These are phyloP conservation scores for Drosophila testacea DNA, from an alignment of 2,888 invertebrate genomes.

Conservation along the genomic window DNA sequence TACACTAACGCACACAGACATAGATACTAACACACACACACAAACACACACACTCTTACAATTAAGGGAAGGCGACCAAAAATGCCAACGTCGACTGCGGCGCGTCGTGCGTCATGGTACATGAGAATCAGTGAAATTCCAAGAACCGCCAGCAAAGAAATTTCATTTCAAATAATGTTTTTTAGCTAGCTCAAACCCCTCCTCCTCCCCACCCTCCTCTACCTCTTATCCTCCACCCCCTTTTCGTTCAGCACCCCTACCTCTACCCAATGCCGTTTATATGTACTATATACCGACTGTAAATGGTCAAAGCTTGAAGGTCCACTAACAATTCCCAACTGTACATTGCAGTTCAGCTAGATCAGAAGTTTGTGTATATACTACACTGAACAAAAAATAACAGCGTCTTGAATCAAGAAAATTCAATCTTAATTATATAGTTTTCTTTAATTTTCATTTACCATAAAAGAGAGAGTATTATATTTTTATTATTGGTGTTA, in stretches of 20 bases:
- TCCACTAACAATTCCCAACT: constrained; percentile 9
- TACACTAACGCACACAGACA: not conserved
- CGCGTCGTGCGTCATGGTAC: constrained; percentile 49
- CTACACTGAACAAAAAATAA: too few relatives aligned
- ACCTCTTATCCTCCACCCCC: too few relatives aligned
- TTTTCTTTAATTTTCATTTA: too few relatives aligned
- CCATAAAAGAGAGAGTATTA: too few relatives aligned
- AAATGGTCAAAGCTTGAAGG: constrained; percentile 35
- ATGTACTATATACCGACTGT: not conserved
- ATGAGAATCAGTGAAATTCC: constrained; percentile 59
- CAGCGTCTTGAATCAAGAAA: too few relatives aligned
- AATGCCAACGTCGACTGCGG: constrained; percentile 38
- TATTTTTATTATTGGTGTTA: too few relatives aligned
- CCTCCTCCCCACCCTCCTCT: not conserved
- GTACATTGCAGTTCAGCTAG: constrained; percentile 32
- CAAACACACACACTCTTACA: constrained; percentile 25
- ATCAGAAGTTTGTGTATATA: constrained; percentile 17
- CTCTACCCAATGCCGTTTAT: not conserved
- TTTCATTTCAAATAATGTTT: constrained; percentile 57
- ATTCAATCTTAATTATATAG: too few relatives aligned
- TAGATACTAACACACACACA: constrained; percentile 13
- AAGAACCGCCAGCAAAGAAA: constrained; percentile 58
- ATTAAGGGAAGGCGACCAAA: constrained; percentile 66
- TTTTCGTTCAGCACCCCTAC: not conserved
- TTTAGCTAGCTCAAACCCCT: not conserved